Base-by-base conservation (phyloP, 1,140 invertebrate species). In the Brachionus manjavacas region DNA sequence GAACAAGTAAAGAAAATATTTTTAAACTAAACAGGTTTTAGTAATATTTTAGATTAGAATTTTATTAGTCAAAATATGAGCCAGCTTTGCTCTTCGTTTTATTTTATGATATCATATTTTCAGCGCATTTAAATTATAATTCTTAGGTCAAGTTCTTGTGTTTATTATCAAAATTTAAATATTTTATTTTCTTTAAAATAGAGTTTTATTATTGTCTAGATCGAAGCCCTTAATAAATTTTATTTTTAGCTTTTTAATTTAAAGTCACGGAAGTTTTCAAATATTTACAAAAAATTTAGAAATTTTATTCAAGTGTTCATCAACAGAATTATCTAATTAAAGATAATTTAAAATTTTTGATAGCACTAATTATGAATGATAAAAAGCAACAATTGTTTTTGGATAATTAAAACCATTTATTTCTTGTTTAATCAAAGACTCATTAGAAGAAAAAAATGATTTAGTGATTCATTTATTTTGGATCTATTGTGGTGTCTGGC, bases 151-250 rank as follows among this genome's bases (percentile, higher is more conserved):
- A 60, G 52, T 60, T 60, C 16, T 60, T 60, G 52, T 60, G 52
- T 60, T 60, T 60, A 60, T 60, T 60, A 60, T 60, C 52, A 60
- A 60, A 60, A 60, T 60, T 60, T 60, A 60, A 60, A 60, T 60
- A 60, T 60, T 60, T 60, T 60, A 60, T 60, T 60, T 60, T 60
- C 52, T 60, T 60, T 9, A 60, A 60, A 60, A 60, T 60, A 60
- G 25, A 60, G 6, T 60, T 60, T 60, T 60, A 23, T 60, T 60
- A 25, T 60, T 23, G 52, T 60, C 52, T 60, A 16, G 20, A 60
- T 60, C 20, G 52, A 60, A 60, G 20, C 16, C n/a, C 9, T 60
- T 60, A 20, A 60, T 8, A n/a, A n/a, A 14, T 20, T 20, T 60
- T 16, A 23, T 6, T 25, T 20, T 23, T 60, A 23, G 9, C 8